phyloP scores from a whole-genome alignment of 2,113 vertebrate genomes.

The Cinclus mexicanus region DNA sequence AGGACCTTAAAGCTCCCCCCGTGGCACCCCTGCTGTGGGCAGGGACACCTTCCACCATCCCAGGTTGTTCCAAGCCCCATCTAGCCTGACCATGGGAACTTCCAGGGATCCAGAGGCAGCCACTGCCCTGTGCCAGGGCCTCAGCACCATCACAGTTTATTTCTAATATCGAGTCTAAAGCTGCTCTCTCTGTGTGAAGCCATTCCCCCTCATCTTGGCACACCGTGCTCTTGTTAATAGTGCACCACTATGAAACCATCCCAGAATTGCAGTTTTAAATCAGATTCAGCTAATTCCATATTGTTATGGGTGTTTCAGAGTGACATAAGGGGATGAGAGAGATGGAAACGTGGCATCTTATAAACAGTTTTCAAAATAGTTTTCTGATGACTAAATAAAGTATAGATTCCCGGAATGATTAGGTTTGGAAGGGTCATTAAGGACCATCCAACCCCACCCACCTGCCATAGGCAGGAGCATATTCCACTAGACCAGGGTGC shows the following conservation, averaged over 20 bases:
- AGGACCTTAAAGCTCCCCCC: background rate
- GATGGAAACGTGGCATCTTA: background rate
- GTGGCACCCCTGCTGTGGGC: background rate
- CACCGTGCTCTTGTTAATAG: background rate
- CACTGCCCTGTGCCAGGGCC: background rate
- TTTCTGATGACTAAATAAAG: background rate
- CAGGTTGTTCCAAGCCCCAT: accelerated
- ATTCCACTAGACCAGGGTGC: background rate
- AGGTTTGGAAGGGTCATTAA: background rate
- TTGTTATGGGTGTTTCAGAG: background rate
- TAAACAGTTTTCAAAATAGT: background rate
- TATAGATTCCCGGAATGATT: background rate
- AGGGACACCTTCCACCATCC: background rate
- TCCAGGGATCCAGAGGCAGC: background rate
- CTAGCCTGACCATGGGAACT: background rate
- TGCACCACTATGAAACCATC: background rate
- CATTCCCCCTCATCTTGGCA: background rate
- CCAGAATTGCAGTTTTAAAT: background rate
- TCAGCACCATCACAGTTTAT: accelerated
- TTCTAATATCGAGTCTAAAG: background rate
- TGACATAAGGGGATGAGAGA: background rate
- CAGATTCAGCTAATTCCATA: accelerated
- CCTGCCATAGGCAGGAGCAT: background rate
- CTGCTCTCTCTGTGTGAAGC: background rate
- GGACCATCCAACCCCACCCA: background rate